Evolutionary conservation across 2,888 invertebrate genomes (phyloP), one percentile per base, ranked within the genome.

Genomic region (Gerosis bhagava): DNA sequence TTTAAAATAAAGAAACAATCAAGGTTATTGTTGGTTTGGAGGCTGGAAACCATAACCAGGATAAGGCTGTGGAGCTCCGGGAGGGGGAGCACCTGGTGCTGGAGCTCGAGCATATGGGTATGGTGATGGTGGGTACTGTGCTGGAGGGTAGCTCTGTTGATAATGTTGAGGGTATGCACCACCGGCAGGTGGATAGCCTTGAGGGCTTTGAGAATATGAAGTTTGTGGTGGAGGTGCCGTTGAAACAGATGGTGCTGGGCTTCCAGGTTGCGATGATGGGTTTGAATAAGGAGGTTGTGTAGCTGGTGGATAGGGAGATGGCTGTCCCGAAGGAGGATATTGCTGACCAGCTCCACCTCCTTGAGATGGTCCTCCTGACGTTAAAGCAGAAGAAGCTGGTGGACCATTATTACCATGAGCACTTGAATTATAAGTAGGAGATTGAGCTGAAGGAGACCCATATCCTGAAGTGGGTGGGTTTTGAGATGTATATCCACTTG

Each of bases 1-100:
- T n/a, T n/a, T n/a, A n/a, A n/a, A n/a, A n/a, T n/a, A n/a, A n/a
- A n/a, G n/a, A n/a, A n/a, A n/a, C n/a, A n/a, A n/a, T n/a, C n/a
- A n/a, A n/a, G n/a, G n/a, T 34, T 72, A 83, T 63, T 92, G 93
- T 73, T 94, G 93, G 19, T 93, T 91, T 37, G 95, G 94, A 51
- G 95, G 95, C 64, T 95, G 95, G 70, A 95, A 95, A 39, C 94
- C 93, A 70, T 95, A 95, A 25, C 94, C 93, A 5, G 91, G 92
- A 70, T 96, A 96, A 50, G 93, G 93, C 56, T 94, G 93, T 4
- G 94, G 92, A 5, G 92, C 94, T 13, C 93, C 93, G 3, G 93
- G 93, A 53, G 94, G 94, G 2, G 93, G 94, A 3, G 92, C 92
- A 1, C 92, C 92, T 2, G 91, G 91, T 1, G 92, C 91, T 0